phyloP scores from a whole-genome alignment of 2,113 vertebrate genomes.

The Caranx ignobilis region DNA sequence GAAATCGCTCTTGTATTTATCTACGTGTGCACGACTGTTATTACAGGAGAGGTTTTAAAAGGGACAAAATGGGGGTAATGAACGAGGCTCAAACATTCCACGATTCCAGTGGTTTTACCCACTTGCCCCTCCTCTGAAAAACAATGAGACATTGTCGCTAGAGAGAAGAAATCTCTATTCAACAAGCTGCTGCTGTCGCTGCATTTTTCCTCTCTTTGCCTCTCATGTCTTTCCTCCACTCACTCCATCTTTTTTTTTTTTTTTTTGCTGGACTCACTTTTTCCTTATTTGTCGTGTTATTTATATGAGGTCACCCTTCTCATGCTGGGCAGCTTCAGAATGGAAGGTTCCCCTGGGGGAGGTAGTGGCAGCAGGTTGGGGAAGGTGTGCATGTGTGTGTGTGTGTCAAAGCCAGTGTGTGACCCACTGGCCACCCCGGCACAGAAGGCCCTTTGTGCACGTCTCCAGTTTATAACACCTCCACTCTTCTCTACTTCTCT shows the following conservation, averaged over 20 bases:
- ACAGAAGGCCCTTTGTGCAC: slow-evolving; percentile 83
- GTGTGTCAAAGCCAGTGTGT: slow-evolving; percentile 40
- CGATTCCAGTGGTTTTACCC: slow-evolving; percentile 67
- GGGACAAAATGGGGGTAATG: slow-evolving; percentile 59
- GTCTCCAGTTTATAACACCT: slow-evolving; percentile 79
- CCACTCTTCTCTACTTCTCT: slow-evolving; percentile 49
- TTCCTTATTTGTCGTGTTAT: slow-evolving; percentile 79
- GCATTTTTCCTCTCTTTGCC: slow-evolving; percentile 24
- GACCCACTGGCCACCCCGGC: slow-evolving; percentile 73
- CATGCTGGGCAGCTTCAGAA: slow-evolving; percentile 50
- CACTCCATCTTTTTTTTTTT: slow-evolving; percentile 35
- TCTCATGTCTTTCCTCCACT: slow-evolving; percentile 45
- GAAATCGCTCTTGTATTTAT: slow-evolving; percentile 72
- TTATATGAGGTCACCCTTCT: slow-evolving; percentile 74
- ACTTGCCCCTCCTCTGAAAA: slow-evolving; percentile 38
- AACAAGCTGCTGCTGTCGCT: slow-evolving; percentile 29
- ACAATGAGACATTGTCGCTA: slow-evolving; percentile 79
- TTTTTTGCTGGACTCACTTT: slow-evolving; percentile 61
- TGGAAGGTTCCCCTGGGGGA: slow-evolving; percentile 58
- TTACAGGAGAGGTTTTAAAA: slow-evolving; percentile 65
- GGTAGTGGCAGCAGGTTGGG: slow-evolving; percentile 51
- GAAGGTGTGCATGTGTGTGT: slow-evolving; percentile 48
- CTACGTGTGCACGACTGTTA: slow-evolving; percentile 72
- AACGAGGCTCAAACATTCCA: slow-evolving; percentile 72
- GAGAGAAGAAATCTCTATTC: slow-evolving; percentile 57